Conservation (phyloP, 2,888 invertebrate genomes). For the Seladonia tumulorum region DNA sequence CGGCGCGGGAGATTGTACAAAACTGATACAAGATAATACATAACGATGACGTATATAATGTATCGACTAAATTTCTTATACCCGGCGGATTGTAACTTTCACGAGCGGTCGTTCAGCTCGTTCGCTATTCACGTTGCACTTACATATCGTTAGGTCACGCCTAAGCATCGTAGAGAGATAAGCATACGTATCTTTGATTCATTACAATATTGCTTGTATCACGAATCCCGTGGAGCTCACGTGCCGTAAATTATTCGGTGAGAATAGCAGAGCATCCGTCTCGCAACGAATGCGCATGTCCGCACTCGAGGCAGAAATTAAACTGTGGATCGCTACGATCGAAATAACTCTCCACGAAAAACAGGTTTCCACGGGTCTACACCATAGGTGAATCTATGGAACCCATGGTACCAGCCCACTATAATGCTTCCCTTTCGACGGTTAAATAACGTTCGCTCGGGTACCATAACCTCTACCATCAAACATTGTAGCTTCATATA, state of each 20-base stretch:
- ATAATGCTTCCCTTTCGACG: too few relatives aligned
- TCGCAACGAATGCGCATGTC: slow-evolving; percentile 69
- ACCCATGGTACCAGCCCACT: slow-evolving; percentile 10
- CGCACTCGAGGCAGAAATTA: slow-evolving; percentile 66
- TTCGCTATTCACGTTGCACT: slow-evolving; percentile 42
- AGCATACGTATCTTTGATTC: slow-evolving; percentile 63
- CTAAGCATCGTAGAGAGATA: slow-evolving; percentile 52
- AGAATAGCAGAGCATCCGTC: slow-evolving; percentile 72
- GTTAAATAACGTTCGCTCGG: neutral
- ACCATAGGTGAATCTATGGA: slow-evolving; percentile 46
- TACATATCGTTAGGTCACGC: slow-evolving; percentile 43
- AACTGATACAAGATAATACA: slow-evolving; percentile 33
- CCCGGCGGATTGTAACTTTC: slow-evolving; percentile 49
- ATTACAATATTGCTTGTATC: slow-evolving; percentile 64
- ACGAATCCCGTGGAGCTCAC: slow-evolving; percentile 71
- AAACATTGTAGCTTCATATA: neutral
- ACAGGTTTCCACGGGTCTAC: slow-evolving; percentile 68
- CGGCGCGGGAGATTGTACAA: neutral
- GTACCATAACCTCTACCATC: neutral
- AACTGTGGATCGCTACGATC: slow-evolving; percentile 71
- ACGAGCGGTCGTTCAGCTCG: slow-evolving; percentile 35
- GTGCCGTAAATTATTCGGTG: slow-evolving; percentile 74
- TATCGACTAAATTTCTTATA: slow-evolving; percentile 40
- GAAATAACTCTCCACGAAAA: slow-evolving; percentile 70
- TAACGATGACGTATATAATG: slow-evolving; percentile 31